Evolutionary conservation across 2,113 vertebrate genomes (phyloP).

Genomic region (Callipepla squamata): DNA sequence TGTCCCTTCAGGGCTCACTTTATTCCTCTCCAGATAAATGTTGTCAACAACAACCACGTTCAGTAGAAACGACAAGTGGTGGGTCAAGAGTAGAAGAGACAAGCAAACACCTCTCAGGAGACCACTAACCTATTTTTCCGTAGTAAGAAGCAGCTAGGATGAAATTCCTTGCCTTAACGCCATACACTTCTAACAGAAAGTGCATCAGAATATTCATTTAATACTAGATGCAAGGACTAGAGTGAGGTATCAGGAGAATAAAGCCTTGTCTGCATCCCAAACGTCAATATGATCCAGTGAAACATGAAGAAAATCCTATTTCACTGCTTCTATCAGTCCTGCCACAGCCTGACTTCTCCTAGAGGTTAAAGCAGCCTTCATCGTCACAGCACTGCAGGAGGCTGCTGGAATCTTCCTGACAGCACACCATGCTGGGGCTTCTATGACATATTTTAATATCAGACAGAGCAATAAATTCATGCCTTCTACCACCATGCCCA

Average conservation of each 20-base stretch:
- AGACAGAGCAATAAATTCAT: rapidly evolving
- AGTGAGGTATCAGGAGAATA: not conserved
- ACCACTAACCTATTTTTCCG: conserved; percentile 24
- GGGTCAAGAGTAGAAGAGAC: not conserved
- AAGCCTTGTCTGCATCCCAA: not conserved
- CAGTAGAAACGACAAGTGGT: not conserved
- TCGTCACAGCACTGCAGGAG: not conserved
- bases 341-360: not conserved
- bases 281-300: not conserved
- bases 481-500: not conserved
- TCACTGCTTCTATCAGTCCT: not conserved
- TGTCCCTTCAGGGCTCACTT: conserved; percentile 16
- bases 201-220: not conserved
- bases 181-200: not conserved
- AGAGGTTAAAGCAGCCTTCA: not conserved
- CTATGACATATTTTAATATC: not conserved
- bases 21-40: not conserved
- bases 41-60: not conserved
- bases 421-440: not conserved
- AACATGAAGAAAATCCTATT: not conserved
- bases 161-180: not conserved
- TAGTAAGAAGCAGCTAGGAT: not conserved
- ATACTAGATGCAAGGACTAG: not conserved
- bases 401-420: not conserved
- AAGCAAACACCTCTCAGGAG: conserved; percentile 38